A percentile compares a stretch with the other conserved stretches of the same genome.
Conservation (phyloP, 2,113 vertebrate genomes). For the Herpetotheres cachinnans region DNA sequence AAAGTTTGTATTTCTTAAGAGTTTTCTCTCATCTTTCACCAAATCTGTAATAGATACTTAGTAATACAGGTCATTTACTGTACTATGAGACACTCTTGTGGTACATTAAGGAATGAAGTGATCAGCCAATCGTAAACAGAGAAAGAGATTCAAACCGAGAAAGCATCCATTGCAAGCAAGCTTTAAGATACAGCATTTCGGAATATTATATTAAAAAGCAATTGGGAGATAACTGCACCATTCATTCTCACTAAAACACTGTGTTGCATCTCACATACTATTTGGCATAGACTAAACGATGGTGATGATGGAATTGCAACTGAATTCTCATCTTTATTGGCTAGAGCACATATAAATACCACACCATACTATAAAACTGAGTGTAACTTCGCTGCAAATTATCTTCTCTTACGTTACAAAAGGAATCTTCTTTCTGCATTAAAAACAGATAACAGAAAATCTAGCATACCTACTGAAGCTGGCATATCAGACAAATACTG, state of each 20-base stretch:
- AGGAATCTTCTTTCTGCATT: neutral
- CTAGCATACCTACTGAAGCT: neutral
- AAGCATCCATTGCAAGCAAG: neutral
- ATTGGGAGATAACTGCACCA: neutral
- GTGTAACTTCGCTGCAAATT: neutral
- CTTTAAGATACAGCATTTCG: neutral
- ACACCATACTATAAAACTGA: neutral
- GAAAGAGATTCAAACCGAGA: neutral
- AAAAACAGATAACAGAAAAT: neutral
- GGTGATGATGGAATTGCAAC: neutral
- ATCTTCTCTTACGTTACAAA: neutral
- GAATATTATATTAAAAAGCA: neutral
- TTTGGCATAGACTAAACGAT: neutral
- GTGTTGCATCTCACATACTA: neutral
- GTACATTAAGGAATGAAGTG: slow-evolving; percentile 48
- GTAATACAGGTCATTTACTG: slow-evolving; percentile 43
- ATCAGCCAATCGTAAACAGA: neutral
- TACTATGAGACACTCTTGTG: slow-evolving; percentile 67
- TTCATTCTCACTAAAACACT: neutral
- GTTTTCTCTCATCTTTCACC: neutral
- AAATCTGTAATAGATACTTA: neutral
- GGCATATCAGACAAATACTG: neutral
- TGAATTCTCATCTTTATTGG: neutral
- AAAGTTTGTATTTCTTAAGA: neutral
- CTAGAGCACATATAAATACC: neutral